These are phyloP conservation scores for Mungos mungo DNA, from an alignment of 2,113 vertebrate species.

Conservation along the genomic window DNA sequence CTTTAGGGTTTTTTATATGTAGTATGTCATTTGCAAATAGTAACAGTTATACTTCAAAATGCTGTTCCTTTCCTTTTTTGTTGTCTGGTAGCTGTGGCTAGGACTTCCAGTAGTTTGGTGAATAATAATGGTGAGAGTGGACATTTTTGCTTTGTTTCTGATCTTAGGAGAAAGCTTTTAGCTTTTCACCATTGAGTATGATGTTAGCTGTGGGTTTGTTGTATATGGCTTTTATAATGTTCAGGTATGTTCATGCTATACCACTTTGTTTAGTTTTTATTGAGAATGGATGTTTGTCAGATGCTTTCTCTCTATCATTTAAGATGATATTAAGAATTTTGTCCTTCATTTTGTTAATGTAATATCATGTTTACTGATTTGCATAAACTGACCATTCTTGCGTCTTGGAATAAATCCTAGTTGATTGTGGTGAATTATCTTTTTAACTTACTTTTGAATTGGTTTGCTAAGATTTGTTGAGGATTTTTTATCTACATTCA, in stretches of 20 bases:
- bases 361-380: neutral
- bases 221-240: neutral
- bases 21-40: neutral
- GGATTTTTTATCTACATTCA: neutral
- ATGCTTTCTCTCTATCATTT: neutral
- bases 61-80: neutral
- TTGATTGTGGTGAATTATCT: neutral
- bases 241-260: neutral
- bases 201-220: neutral
- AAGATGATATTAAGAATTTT: neutral
- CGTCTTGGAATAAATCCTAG: neutral
- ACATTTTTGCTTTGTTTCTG: neutral
- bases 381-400: neutral
- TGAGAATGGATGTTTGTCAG: neutral
- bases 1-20: neutral
- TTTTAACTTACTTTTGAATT: neutral
- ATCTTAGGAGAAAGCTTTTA: neutral
- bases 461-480: neutral
- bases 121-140: neutral
- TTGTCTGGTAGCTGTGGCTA: neutral
- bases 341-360: neutral
- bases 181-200: neutral
- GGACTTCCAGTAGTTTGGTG: neutral
- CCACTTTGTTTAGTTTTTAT: neutral
- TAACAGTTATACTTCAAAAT: neutral